These are phyloP conservation scores for Eulithis testata DNA, from an alignment of 2,888 invertebrate genomes.

Conservation along the genomic window DNA sequence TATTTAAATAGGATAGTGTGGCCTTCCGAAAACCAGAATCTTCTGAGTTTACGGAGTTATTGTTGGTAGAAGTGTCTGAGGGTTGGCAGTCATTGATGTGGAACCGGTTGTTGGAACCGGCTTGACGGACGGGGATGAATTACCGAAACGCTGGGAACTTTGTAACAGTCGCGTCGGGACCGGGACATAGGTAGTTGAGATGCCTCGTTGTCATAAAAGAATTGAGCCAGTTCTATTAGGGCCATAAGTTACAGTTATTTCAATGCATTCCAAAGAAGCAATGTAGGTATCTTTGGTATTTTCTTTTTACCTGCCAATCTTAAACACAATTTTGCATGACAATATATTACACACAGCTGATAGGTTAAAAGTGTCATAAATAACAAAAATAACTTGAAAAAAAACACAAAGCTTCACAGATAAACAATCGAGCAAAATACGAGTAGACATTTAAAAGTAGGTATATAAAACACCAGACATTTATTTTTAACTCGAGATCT, in stretches of 20 bases:
- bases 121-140: conserved; percentile 78
- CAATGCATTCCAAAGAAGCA: conserved; percentile 8
- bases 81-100: conserved; percentile 80
- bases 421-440: conserved; percentile 7
- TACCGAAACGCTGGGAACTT: conserved; percentile 67
- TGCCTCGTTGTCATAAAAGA: conserved; percentile 31
- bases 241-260: conserved; percentile 18
- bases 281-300: neutral
- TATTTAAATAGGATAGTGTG: conserved; percentile 25
- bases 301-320: neutral
- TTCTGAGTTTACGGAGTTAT: conserved; percentile 20
- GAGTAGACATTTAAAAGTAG: conserved; percentile 1
- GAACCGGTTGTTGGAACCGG: conserved; percentile 81
- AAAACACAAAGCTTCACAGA: neutral
- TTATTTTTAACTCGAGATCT: conserved; percentile 28
- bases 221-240: conserved; percentile 23
- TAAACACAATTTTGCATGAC: neutral
- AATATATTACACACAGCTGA: neutral
- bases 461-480: conserved; percentile 18
- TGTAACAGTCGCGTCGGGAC: conserved; percentile 45
- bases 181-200: conserved; percentile 48
- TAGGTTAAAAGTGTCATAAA: conserved; percentile 4
- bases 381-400: conserved; percentile 4
- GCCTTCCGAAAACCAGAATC: conserved; percentile 25
- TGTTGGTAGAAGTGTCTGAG: conserved; percentile 43